Base-by-base conservation (phyloP, 2,113 vertebrate species). In the Prochilodus magdalenae region DNA sequence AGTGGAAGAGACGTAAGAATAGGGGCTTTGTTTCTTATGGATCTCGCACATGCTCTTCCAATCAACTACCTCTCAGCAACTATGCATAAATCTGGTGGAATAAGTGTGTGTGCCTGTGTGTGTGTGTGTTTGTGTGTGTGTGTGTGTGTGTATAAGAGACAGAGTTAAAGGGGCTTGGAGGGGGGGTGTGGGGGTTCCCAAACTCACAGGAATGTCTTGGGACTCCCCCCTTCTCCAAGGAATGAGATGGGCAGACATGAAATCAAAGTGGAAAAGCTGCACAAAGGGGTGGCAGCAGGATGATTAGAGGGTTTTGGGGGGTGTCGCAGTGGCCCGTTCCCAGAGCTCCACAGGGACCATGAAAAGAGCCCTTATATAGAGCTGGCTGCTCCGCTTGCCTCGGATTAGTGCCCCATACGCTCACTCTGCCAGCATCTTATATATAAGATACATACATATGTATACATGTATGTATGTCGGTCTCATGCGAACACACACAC, bases 181-280 rank as follows among this genome's bases (percentile, higher is more conserved):
- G 83, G 20, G 44, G 82, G 73, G 72, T 79, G 82, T 86, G 81
- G 87, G 87, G 79, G 85, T 87, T 81, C 30, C 40, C 40, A 70
- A 77, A 73, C 62, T 75, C 85, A 84, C 73, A 87, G 86, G 88
- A 89, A 90, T 87, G 82, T 89, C 85, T 90, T 79, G 73, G 86
- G 86, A 85, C 53, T 33, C 77, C 86, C 72, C 87, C 79, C 73
- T 44, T 88, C 86, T 77, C 79, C 18, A 55, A 89, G 85, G 89
- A 80, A 85, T 36, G 87, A 93, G 72, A 89, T 85, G 88, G 91
- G 86, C 86, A 89, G 92, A 91, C 85, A 89, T 91, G 92, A 95
- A 96, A 94, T 91, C 92, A 91, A 89, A 94, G 90, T 90, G 90
- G 93, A 92, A 95, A 92, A 93, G 92, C 79, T 22, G 62, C 89